A percentile compares a stretch with the other conserved stretches of the same genome.
Evolutionary conservation across 2,888 invertebrate species (phyloP).

Genomic region (Gari tellinella): DNA sequence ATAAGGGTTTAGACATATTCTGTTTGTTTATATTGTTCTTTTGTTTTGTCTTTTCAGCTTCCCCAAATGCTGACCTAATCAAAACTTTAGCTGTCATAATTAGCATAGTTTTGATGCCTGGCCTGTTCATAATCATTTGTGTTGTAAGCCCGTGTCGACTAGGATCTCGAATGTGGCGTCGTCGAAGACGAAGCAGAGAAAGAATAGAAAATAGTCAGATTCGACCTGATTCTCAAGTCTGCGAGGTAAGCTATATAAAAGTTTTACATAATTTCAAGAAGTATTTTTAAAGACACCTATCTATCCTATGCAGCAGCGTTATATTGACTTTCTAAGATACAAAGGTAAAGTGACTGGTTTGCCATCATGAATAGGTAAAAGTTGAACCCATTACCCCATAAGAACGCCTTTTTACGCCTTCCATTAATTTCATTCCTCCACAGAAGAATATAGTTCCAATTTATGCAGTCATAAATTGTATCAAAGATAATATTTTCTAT

Average conservation of each 20-base stretch:
- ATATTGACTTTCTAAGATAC: too few relatives aligned
- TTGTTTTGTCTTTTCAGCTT: constrained; percentile 57
- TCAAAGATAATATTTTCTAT: too few relatives aligned
- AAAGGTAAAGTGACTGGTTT: too few relatives aligned
- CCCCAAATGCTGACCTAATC: constrained; percentile 60
- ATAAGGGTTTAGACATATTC: too few relatives aligned
- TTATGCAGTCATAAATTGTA: too few relatives aligned
- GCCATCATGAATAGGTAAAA: too few relatives aligned
- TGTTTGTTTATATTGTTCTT: background rate
- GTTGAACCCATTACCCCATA: too few relatives aligned
- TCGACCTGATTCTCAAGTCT: constrained; percentile 65
- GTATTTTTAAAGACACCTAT: too few relatives aligned
- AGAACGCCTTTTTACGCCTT: too few relatives aligned
- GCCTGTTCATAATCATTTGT: constrained; percentile 69
- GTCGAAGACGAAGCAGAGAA: constrained; percentile 66
- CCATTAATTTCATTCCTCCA: too few relatives aligned
- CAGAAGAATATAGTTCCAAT: too few relatives aligned
- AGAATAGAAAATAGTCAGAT: constrained; percentile 69
- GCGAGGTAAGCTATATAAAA: constrained; percentile 60
- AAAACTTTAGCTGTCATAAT: constrained; percentile 65
- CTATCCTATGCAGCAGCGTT: too few relatives aligned
- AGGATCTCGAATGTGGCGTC: constrained; percentile 72
- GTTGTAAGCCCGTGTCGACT: constrained; percentile 69
- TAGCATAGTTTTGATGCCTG: constrained; percentile 70
- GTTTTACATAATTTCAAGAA: background rate